These are phyloP conservation scores for Cremastobaeus sp. DNA, from an alignment of 2,888 invertebrate genomes.

Conservation along the genomic window DNA sequence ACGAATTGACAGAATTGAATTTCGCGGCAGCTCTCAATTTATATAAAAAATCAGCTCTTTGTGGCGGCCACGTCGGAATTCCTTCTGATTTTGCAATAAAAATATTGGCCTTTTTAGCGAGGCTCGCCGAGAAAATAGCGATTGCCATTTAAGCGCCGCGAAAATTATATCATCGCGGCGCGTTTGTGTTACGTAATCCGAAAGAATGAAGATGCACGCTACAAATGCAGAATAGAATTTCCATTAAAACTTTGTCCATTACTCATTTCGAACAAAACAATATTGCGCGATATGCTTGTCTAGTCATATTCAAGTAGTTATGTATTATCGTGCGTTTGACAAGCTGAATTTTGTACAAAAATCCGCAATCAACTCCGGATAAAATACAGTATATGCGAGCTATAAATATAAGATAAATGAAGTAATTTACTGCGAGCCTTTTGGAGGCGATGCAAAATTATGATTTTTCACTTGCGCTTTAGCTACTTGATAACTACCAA, in stretches of 20 bases:
- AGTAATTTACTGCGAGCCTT: slow-evolving; percentile 33
- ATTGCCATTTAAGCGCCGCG: not conserved
- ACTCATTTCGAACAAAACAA: slow-evolving; percentile 54
- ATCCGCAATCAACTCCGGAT: slow-evolving; percentile 32
- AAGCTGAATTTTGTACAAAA: slow-evolving; percentile 48
- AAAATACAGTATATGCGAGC: slow-evolving; percentile 40
- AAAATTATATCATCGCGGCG: slow-evolving; percentile 44
- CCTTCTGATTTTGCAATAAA: slow-evolving; percentile 16
- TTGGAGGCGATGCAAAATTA: slow-evolving; percentile 29
- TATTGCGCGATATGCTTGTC: slow-evolving; percentile 54
- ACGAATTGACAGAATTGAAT: slow-evolving; percentile 30
- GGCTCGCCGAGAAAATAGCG: no score
- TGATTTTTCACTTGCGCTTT: slow-evolving; percentile 21
- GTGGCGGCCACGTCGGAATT: not conserved
- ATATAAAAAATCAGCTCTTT: slow-evolving; percentile 24
- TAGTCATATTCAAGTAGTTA: slow-evolving; percentile 55
- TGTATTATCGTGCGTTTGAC: slow-evolving; percentile 57
- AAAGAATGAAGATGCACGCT: slow-evolving; percentile 44
- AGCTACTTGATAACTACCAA: slow-evolving; percentile 17
- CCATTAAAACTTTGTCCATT: slow-evolving; percentile 57
- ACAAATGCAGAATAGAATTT: slow-evolving; percentile 54
- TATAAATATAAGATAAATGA: slow-evolving; percentile 47
- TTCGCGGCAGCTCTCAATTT: slow-evolving; percentile 20
- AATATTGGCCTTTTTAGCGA: not conserved
- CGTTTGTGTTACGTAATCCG: slow-evolving; percentile 38